phyloP scores from a whole-genome alignment of 2,888 invertebrate genomes.

The Pristionchus arcanus region DNA sequence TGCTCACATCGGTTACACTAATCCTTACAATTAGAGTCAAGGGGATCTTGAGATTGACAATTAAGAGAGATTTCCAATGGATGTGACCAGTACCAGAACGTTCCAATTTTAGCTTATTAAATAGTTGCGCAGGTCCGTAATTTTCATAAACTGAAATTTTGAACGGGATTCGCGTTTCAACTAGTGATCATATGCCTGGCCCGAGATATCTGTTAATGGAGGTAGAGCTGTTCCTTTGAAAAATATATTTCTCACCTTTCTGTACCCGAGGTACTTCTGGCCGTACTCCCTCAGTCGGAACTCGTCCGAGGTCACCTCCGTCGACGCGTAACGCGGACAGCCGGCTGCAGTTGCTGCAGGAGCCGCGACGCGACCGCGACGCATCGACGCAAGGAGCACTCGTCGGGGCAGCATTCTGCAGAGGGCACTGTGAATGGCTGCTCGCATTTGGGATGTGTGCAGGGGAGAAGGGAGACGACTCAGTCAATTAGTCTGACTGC shows the following conservation, averaged over 20 bases:
- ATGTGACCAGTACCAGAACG: too few relatives aligned
- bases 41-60: too few relatives aligned
- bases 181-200: too few relatives aligned
- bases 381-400: constrained; percentile 42
- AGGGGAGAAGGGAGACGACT: background rate
- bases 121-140: too few relatives aligned
- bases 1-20: too few relatives aligned
- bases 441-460: background rate
- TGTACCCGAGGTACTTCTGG: constrained; percentile 75
- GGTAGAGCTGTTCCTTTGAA: too few relatives aligned
- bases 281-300: constrained; percentile 76
- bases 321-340: background rate
- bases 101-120: too few relatives aligned
- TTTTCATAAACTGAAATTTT: too few relatives aligned
- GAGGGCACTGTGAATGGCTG: background rate
- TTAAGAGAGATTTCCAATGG: too few relatives aligned
- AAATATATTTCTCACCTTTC: constrained; percentile 67
- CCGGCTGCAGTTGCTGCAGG: constrained; percentile 39
- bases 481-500: constrained; percentile 36
- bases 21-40: too few relatives aligned
- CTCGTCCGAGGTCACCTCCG: constrained; percentile 64
- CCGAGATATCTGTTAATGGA: too few relatives aligned
- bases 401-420: constrained; percentile 54
- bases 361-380: constrained; percentile 24
- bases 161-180: too few relatives aligned